phyloP scores from a whole-genome alignment of 2,888 invertebrate genomes.

The Phragmatobia fuliginosa region DNA sequence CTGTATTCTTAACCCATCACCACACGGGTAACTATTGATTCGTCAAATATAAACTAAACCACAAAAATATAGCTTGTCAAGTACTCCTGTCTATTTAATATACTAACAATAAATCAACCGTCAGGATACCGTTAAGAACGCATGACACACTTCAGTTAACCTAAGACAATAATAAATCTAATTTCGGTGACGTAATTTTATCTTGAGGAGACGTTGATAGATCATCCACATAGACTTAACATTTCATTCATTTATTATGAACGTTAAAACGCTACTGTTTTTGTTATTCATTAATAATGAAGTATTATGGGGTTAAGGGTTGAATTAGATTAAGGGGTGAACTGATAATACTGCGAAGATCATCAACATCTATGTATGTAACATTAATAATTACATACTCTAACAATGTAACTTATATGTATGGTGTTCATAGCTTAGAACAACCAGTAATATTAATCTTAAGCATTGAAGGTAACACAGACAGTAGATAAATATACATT shows the following conservation, averaged over 20 bases:
- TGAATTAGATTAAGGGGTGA: constrained; percentile 30
- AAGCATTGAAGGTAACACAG: not conserved
- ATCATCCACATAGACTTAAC: constrained; percentile 64
- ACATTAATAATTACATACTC: not conserved
- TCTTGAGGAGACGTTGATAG: constrained; percentile 69
- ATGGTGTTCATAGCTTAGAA: not conserved
- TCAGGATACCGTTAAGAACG: constrained; percentile 64
- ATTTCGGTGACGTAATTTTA: constrained; percentile 57
- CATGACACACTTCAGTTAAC: constrained; percentile 65
- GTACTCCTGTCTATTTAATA: constrained; percentile 8
- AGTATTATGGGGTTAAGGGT: constrained; percentile 38
- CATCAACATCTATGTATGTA: constrained; percentile 16
- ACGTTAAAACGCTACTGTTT: constrained; percentile 58
- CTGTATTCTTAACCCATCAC: too few relatives aligned
- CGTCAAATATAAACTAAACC: not conserved
- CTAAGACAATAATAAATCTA: constrained; percentile 76
- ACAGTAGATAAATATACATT: not conserved
- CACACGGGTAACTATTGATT: not conserved
- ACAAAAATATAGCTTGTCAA: not conserved
- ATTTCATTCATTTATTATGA: constrained; percentile 72
- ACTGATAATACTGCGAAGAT: constrained; percentile 3
- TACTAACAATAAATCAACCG: constrained; percentile 64
- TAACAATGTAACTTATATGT: not conserved
- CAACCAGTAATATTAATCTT: not conserved
- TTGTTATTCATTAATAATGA: constrained; percentile 53